Percentiles rank a stretch among this genome's conserved stretches.
Conservation (phyloP, 2,113 vertebrate species). For the Otolemur garnettii region DNA sequence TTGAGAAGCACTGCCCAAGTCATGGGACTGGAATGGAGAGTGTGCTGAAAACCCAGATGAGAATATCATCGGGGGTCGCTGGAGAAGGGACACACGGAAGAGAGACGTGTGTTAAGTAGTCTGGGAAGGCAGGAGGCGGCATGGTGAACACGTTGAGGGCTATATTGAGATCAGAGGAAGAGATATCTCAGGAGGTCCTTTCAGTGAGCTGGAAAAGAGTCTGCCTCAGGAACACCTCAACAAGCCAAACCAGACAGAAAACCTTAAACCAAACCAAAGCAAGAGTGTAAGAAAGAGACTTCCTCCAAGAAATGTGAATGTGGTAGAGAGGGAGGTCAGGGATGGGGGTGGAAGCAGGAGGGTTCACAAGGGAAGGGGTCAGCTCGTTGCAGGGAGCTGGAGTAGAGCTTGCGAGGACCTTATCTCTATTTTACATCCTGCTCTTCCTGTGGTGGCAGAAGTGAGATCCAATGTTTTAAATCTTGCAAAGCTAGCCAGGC, state of each 20-base stretch:
- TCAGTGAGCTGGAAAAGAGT: neutral
- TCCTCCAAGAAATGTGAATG: neutral
- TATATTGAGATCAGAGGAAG: neutral
- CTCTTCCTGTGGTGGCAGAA: neutral
- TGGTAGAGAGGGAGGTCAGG: neutral
- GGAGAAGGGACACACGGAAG: neutral
- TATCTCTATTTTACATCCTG: neutral
- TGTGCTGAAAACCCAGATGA: neutral
- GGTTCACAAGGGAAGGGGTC: neutral
- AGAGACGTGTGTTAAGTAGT: neutral
- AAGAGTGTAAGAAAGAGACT: neutral
- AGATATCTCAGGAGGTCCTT: neutral
- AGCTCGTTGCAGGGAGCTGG: neutral
- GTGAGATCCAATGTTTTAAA: neutral
- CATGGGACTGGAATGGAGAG: neutral
- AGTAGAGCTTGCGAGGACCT: neutral
- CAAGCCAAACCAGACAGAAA: neutral
- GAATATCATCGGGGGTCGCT: accelerated
- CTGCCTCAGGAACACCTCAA: neutral
- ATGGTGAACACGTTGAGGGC: neutral
- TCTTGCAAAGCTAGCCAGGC: neutral
- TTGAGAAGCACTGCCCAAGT: neutral
- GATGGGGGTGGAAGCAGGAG: neutral
- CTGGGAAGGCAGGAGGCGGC: neutral
- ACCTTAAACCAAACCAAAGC: neutral